Evolutionary conservation across 2,113 vertebrate species (phyloP), one percentile per base, ranked within the genome.

Genomic region (Tursiops truncatus): DNA sequence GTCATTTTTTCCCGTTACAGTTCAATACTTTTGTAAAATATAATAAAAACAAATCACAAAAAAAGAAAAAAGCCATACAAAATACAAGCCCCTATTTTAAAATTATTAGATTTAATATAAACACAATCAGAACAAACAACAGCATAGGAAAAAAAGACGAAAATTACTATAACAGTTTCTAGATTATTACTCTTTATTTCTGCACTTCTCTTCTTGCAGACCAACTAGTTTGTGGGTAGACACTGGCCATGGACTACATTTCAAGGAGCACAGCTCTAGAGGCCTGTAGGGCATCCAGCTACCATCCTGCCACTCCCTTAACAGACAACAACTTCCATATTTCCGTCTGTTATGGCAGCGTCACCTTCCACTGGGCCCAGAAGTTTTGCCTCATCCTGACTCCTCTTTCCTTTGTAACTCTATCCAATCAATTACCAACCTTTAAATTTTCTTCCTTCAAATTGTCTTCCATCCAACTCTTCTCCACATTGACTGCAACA

Each of bases 361-460:
- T 25, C 68, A 76, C 15, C 15, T 84, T 65, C 62, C 71, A 89
- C 71, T 23, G 67, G 31, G 17, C 44, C 38, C 83, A 36, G 28
- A 65, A 71, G 58, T 81, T 74, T 44, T n/a, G 26, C 13, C 36
- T 91, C 58, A 71, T 33, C 62, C 44, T 53, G 47, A 73, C 23
- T 95, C 79, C 50, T 89, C 67, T 79, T 23, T 76, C 28, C 56
- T 94, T 58, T 87, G 12, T 63, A 87, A 90, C 10, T 82, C 81
- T 56, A 82, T 7, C 36, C 60, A 81, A 70, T 38, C 58, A 70
- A 15, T 80, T 63, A 41, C 20, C 81, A 77, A 65, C 38, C 63
- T 93, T 84, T 60, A 87, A 86, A 77, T n/a, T 89, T 67, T 73
- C 62, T 8, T 81, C 28, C 67, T 90, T 96, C 26, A 74, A 89